Evolutionary conservation across 2,797 vertebrate genomes (phyloP).

Genomic region (Epinephelus awoara): DNA sequence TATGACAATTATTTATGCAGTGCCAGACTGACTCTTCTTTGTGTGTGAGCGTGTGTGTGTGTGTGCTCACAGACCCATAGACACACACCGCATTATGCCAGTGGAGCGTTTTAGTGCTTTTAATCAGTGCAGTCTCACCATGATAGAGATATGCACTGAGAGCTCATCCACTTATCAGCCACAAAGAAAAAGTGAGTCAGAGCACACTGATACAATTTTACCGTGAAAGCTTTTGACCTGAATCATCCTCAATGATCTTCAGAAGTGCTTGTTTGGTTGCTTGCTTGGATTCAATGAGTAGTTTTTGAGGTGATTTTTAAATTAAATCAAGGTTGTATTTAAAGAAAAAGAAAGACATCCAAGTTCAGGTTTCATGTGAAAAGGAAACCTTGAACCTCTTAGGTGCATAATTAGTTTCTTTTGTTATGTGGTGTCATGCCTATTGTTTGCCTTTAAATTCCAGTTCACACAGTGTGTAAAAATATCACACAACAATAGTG

Average conservation of each 20-base stretch:
- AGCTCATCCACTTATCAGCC: constrained; percentile 6
- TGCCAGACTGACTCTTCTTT: not conserved
- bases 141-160: not conserved
- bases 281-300: not conserved
- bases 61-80: not conserved
- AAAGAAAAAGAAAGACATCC: not conserved
- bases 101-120: constrained; percentile 37
- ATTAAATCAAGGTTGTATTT: constrained; percentile 20
- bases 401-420: not conserved
- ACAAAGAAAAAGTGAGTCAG: constrained; percentile 5
- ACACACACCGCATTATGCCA: constrained; percentile 5
- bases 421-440: not conserved
- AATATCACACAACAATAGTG: not conserved
- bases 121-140: constrained; percentile 25
- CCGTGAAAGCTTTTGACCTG: constrained; percentile 5
- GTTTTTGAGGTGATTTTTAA: not conserved
- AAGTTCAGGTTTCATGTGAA: not conserved
- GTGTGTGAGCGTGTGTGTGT: no score
- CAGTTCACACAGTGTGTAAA: not conserved
- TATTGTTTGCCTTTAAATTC: not conserved
- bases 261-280: constrained; percentile 6
- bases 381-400: not conserved
- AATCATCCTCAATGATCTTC: constrained; percentile 24
- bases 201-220: constrained; percentile 2
- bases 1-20: constrained; percentile 1